Evolutionary conservation across 2,113 vertebrate genomes (phyloP).

Genomic region (Oxygymnocypris stewartii): DNA sequence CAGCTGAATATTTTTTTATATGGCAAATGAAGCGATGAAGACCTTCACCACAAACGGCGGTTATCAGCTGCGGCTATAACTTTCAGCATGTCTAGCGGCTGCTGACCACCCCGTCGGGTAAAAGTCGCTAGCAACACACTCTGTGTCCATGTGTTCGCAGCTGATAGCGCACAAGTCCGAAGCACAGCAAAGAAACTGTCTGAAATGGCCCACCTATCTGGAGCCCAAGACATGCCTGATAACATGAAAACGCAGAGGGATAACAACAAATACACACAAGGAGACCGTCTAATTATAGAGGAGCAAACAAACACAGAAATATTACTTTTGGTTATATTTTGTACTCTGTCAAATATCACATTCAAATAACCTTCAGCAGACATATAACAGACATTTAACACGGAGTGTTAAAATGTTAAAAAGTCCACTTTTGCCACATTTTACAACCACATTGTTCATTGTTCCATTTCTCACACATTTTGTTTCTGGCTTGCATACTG

Average conservation of each 20-base stretch:
- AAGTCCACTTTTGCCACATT: not conserved
- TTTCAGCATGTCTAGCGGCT: slow-evolving; percentile 41
- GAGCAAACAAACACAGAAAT: not conserved
- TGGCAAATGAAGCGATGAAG: not conserved
- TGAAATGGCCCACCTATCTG: not conserved
- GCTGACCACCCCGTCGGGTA: slow-evolving; percentile 26
- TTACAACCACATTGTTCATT: not conserved
- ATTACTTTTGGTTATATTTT: not conserved
- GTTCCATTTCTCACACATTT: not conserved
- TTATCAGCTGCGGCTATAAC: slow-evolving; percentile 46
- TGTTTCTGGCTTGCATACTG: not conserved
- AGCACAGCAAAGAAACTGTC: not conserved
- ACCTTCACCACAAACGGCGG: not conserved
- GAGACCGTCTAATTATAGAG: slow-evolving; percentile 3
- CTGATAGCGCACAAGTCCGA: slow-evolving; percentile 47
- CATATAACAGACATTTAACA: not conserved
- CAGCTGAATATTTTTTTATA: slow-evolving; percentile 9
- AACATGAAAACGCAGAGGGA: not conserved
- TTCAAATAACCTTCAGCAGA: not conserved
- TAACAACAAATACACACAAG: not conserved
- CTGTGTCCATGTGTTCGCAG: slow-evolving; percentile 49
- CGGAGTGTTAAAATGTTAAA: no score
- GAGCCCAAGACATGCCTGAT: not conserved
- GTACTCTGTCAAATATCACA: not conserved
- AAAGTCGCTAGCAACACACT: not conserved